Conservation (phyloP, 1,140 invertebrate species). For the Drosophila watanabei region DNA sequence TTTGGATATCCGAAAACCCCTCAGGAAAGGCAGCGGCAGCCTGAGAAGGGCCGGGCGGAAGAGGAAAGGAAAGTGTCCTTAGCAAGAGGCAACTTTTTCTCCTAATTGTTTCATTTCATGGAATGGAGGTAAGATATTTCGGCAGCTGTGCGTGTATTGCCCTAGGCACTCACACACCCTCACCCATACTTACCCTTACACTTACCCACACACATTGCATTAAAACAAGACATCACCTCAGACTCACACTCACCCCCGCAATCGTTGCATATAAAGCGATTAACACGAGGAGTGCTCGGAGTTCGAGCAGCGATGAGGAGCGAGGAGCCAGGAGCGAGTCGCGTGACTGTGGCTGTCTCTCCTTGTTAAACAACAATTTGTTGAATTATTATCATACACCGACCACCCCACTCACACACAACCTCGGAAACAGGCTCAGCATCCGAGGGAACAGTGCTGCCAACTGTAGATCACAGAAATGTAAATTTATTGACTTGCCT, state of each 20-base stretch:
- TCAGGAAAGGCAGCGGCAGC: slow-evolving; percentile 7
- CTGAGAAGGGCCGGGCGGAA: background rate
- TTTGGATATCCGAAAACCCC: slow-evolving; percentile 75
- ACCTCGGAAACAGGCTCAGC: slow-evolving; percentile 37
- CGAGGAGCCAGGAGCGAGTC: slow-evolving; percentile 21
- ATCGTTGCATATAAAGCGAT: slow-evolving; percentile 80
- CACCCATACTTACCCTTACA: background rate
- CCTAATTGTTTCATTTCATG: slow-evolving; percentile 84
- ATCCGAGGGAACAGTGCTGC: slow-evolving; percentile 35
- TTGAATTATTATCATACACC: slow-evolving; percentile 80
- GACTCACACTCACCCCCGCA: slow-evolving; percentile 15
- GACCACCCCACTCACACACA: slow-evolving; percentile 18
- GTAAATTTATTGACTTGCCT: background rate
- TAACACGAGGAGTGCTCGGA: slow-evolving; percentile 66
- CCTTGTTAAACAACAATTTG: slow-evolving; percentile 82
- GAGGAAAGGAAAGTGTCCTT: slow-evolving; percentile 51
- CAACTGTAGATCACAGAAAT: background rate
- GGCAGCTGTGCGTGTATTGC: slow-evolving; percentile 83
- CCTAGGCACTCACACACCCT: slow-evolving; percentile 56
- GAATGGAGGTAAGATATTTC: slow-evolving; percentile 83
- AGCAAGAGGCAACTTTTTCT: slow-evolving; percentile 79
- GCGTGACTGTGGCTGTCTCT: slow-evolving; percentile 73
- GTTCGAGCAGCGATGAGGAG: slow-evolving; percentile 1
- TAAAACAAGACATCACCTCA: slow-evolving; percentile 79
- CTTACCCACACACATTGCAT: slow-evolving; percentile 51